Evolutionary conservation across 2,888 invertebrate species (phyloP).

Genomic region (Eucriotettix oculatus): DNA sequence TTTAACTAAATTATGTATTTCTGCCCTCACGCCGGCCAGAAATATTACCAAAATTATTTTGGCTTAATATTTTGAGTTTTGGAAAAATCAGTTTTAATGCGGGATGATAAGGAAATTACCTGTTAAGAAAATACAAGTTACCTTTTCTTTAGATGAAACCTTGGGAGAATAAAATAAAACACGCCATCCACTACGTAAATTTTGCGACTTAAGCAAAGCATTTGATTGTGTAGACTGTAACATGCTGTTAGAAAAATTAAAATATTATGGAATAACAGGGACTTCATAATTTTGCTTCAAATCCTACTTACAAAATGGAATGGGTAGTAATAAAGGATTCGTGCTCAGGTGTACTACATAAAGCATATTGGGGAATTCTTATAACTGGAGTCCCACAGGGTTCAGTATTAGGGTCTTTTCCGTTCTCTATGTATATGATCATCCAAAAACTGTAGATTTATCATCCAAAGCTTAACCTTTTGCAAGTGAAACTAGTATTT

Average conservation of each 20-base stretch:
- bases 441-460: background rate
- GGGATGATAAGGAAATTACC: too few relatives aligned
- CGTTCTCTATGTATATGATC: background rate
- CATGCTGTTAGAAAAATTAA: background rate
- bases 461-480: background rate
- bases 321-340: background rate
- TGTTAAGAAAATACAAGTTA: too few relatives aligned
- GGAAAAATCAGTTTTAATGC: too few relatives aligned
- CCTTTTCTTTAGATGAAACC: too few relatives aligned
- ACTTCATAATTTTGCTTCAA: background rate
- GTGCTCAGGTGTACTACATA: background rate
- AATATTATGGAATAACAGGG: background rate
- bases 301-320: background rate
- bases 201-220: background rate
- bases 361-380: background rate
- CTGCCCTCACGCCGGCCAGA: too few relatives aligned
- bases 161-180: too few relatives aligned
- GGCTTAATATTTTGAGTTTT: too few relatives aligned
- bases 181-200: background rate
- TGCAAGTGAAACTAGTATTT: background rate
- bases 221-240: background rate
- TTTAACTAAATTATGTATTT: too few relatives aligned
- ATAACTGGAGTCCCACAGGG: too few relatives aligned
- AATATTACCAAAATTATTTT: too few relatives aligned
- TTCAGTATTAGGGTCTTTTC: background rate